A percentile compares a stretch with the other conserved stretches of the same genome.
Conservation (phyloP, 2,113 vertebrate species). For the Acanthochromis polyacanthus region DNA sequence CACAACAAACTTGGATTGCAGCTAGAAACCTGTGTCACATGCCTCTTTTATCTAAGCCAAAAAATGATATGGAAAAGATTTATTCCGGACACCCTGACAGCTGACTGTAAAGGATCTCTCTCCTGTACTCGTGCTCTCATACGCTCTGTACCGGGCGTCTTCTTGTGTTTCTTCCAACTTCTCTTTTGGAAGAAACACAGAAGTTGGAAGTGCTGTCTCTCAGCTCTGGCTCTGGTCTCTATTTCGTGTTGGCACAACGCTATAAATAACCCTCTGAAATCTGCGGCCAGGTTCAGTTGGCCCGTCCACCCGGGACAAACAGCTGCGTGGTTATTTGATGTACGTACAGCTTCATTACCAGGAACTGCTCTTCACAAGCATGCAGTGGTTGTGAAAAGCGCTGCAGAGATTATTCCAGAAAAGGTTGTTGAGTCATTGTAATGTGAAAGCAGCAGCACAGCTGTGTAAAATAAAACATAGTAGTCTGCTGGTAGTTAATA, state of each 20-base stretch:
- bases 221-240: constrained; percentile 22
- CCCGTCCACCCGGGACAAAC: constrained; percentile 57
- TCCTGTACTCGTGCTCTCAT: neutral
- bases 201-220: neutral
- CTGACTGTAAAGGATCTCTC: neutral
- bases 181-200: neutral
- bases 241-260: constrained; percentile 26
- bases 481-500: no score
- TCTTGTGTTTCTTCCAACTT: constrained; percentile 20
- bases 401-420: neutral
- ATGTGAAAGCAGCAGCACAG: neutral
- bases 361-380: constrained; percentile 32
- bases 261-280: constrained; percentile 76
- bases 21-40: no score
- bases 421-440: constrained; percentile 12
- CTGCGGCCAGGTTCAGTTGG: constrained; percentile 65
- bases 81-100: neutral
- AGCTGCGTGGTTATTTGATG: constrained; percentile 58
- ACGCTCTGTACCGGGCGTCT: constrained; percentile 2
- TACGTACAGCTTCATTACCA: constrained; percentile 49
- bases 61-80: no score
- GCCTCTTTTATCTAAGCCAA: no score
- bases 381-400: neutral
- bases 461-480: neutral
- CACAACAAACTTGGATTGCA: neutral